Evolutionary conservation across 35 echinoderm and acorn worm species (phyloP).

Genomic region (Apostichopus californicus): DNA sequence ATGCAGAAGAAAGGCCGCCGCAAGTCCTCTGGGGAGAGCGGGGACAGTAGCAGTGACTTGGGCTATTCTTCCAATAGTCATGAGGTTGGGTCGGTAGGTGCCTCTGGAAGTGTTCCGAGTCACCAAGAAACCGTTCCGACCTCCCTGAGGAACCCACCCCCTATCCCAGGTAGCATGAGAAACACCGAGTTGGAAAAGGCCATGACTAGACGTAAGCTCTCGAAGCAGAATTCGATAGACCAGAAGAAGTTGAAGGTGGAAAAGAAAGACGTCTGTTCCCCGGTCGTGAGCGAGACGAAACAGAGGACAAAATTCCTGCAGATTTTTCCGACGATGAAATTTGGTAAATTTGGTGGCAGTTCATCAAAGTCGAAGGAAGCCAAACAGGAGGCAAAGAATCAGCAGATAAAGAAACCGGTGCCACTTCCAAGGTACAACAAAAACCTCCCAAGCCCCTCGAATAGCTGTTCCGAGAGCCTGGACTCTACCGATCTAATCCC

Average conservation of each 20-base stretch:
- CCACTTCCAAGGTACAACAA: conserved; percentile 41
- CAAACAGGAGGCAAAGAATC: neutral
- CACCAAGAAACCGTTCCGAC: neutral
- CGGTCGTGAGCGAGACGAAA: conserved; percentile 2
- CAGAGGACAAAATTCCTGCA: conserved; percentile 28
- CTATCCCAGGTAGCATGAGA: conserved; percentile 37
- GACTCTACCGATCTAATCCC: neutral
- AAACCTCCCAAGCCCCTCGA: neutral
- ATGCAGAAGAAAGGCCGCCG: conserved; percentile 52
- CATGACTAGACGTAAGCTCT: conserved; percentile 18
- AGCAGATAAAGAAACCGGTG: conserved; percentile 29
- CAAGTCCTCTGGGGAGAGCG: conserved; percentile 40
- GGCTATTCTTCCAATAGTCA: conserved; percentile 32
- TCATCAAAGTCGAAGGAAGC: conserved; percentile 23
- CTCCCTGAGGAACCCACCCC: conserved; percentile 6
- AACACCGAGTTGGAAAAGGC: conserved; percentile 28
- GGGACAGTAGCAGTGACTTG: conserved; percentile 16
- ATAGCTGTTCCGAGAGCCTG: neutral
- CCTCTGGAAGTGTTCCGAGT: neutral
- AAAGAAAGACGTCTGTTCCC: neutral
- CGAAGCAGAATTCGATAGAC: conserved; percentile 29
- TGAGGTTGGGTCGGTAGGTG: neutral
- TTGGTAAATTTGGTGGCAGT: conserved; percentile 34
- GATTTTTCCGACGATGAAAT: conserved; percentile 28
- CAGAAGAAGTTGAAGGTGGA: neutral